Percentiles rank a stretch among this genome's conserved stretches.
phyloP scores from a whole-genome alignment of 2,113 vertebrate species.

The Panthera uncia region DNA sequence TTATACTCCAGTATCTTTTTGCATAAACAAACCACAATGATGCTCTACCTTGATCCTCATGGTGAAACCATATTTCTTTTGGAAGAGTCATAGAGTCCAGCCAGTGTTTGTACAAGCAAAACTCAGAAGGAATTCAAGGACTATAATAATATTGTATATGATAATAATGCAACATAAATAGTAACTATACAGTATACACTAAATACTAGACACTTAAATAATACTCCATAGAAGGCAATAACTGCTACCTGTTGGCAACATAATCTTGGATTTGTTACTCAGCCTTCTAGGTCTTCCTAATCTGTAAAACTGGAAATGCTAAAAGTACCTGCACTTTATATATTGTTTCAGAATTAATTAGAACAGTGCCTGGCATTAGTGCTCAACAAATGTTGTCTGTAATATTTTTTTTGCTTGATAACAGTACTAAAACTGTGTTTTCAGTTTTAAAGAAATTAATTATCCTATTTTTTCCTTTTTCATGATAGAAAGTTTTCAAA shows the following conservation, averaged over 20 bases:
- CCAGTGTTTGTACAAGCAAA: not conserved
- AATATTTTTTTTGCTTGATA: not conserved
- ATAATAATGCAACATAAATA: not conserved
- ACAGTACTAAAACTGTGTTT: not conserved
- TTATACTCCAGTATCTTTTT: not conserved
- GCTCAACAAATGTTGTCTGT: not conserved
- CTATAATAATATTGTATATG: not conserved
- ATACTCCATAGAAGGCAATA: not conserved
- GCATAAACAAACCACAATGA: not conserved
- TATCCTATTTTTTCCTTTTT: not conserved
- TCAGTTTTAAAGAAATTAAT: conserved; percentile 15
- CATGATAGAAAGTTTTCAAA: conserved; percentile 32
- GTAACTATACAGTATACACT: not conserved
- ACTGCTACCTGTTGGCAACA: not conserved
- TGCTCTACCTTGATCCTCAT: not conserved
- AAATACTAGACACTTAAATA: not conserved
- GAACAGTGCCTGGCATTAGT: not conserved
- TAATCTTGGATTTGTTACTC: not conserved
- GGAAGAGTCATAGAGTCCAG: not conserved
- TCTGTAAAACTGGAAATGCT: not conserved
- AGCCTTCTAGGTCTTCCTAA: not conserved
- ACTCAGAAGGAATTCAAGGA: conserved; percentile 32
- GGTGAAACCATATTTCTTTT: not conserved
- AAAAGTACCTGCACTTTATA: not conserved
- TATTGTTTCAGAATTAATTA: not conserved